Evolutionary conservation across 2,797 vertebrate species (phyloP).

Genomic region (Brachyrhaphis roseni): DNA sequence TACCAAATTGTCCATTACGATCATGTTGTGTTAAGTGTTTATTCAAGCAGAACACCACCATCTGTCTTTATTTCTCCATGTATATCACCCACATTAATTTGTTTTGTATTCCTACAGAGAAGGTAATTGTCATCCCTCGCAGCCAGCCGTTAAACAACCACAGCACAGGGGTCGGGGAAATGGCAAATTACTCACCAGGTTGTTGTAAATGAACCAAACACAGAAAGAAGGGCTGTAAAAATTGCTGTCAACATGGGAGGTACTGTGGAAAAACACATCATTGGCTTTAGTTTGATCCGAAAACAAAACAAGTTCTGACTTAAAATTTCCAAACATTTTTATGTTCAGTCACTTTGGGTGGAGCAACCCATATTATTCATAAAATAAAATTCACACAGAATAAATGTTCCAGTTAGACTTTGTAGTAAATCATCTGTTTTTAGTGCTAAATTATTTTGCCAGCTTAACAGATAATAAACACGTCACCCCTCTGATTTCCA

Average conservation of each 20-base stretch:
- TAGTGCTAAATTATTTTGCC: conserved; percentile 29
- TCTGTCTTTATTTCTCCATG: conserved; percentile 20
- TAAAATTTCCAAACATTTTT: conserved; percentile 44
- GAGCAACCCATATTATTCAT: conserved; percentile 35
- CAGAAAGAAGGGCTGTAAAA: conserved; percentile 53
- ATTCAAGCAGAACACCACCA: conserved; percentile 11
- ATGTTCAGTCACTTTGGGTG: conserved; percentile 42
- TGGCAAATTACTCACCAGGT: conserved; percentile 66
- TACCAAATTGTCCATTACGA: conserved; percentile 10
- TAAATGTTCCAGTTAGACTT: conserved; percentile 30
- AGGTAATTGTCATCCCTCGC: conserved; percentile 42
- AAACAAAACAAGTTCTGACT: conserved; percentile 47
- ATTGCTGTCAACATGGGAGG: conserved; percentile 51
- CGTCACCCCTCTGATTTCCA: conserved; percentile 36
- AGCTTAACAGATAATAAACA: conserved; percentile 43
- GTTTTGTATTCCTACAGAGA: conserved; percentile 21
- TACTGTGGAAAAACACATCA: conserved; percentile 52
- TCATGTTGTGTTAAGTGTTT: conserved; percentile 22
- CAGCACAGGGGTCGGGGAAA: conserved; percentile 45
- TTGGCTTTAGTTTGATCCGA: conserved; percentile 46
- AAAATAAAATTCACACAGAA: conserved; percentile 31
- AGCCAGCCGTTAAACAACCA: conserved; percentile 38
- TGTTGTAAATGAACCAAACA: conserved; percentile 51
- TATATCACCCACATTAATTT: conserved; percentile 14
- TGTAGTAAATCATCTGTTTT: conserved; percentile 28